Conservation (phyloP, 2,888 invertebrate species). For the Drosophila birchii region DNA sequence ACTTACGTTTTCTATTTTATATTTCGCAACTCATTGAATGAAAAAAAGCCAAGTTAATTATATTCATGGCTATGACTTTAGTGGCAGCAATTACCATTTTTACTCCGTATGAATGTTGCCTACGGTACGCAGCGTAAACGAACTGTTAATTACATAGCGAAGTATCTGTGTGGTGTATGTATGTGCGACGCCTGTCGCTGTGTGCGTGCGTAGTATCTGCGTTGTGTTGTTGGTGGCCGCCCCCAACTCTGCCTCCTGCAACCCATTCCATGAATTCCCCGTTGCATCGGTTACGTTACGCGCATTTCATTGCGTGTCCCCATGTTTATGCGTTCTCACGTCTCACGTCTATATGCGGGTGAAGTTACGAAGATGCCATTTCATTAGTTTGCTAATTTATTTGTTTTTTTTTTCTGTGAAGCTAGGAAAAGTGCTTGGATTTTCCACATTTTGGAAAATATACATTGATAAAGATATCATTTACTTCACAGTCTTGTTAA, state of each 20-base stretch:
- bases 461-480: neutral
- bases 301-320: slow-evolving; percentile 43
- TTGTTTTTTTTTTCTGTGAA: neutral
- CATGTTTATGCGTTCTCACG: slow-evolving; percentile 26
- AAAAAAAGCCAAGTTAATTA: slow-evolving; percentile 56
- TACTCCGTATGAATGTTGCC: slow-evolving; percentile 43
- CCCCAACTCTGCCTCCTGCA: neutral
- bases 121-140: slow-evolving; percentile 69
- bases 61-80: slow-evolving; percentile 65
- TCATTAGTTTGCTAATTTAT: too few species aligned
- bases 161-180: slow-evolving; percentile 33
- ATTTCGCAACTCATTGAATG: slow-evolving; percentile 71
- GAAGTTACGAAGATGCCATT: neutral
- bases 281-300: slow-evolving; percentile 47
- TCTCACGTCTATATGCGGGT: slow-evolving; percentile 7
- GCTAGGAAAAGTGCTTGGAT: neutral
- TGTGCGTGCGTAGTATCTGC: slow-evolving; percentile 16
- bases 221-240: slow-evolving; percentile 12
- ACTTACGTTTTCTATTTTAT: slow-evolving; percentile 66
- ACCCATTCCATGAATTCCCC: slow-evolving; percentile 1
- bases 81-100: slow-evolving; percentile 48
- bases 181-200: neutral
- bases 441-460: neutral
- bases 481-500: too few species aligned
- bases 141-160: slow-evolving; percentile 68